Percentiles rank a stretch among this genome's conserved stretches.
phyloP scores from a whole-genome alignment of 2,888 invertebrate species.

The Empis stercorea region DNA sequence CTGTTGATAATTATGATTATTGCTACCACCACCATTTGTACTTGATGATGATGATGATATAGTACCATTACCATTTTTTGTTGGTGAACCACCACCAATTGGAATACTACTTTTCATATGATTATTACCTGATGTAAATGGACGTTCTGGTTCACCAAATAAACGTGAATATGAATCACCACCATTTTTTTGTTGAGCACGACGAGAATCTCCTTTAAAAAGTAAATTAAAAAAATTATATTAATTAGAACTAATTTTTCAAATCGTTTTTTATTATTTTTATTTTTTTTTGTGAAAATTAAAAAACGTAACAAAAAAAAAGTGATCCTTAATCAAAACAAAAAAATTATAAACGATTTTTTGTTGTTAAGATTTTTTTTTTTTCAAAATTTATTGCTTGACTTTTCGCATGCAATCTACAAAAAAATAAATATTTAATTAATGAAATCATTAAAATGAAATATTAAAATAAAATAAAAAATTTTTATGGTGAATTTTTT shows the following conservation, averaged over 20 bases:
- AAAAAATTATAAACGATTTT: no score
- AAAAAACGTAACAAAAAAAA: constrained; percentile 5
- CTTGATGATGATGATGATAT: constrained; percentile 32
- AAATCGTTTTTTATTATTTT: no score
- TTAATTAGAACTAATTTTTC: constrained; percentile 11
- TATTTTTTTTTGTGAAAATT: no score
- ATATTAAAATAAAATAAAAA: no score
- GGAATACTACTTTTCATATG: constrained; percentile 44
- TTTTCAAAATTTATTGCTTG: no score
- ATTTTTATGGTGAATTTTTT: no score
- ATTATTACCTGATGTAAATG: constrained; percentile 40
- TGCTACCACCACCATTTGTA: constrained; percentile 22
- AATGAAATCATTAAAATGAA: no score
- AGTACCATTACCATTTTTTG: constrained; percentile 26
- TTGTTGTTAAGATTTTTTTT: no score
- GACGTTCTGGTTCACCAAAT: constrained; percentile 43
- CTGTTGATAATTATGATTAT: background rate
- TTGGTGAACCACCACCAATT: constrained; percentile 33
- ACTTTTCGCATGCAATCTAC: no score
- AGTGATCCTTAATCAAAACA: background rate
- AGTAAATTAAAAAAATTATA: constrained; percentile 5
- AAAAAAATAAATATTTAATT: no score
- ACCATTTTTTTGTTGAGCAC: constrained; percentile 33
- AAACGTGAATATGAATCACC: constrained; percentile 43
- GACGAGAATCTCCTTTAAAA: constrained; percentile 32